Percentiles rank a stretch among this genome's conserved stretches.
phyloP scores from a whole-genome alignment of 1,140 invertebrate species.

The Xylocopa sonorina region DNA sequence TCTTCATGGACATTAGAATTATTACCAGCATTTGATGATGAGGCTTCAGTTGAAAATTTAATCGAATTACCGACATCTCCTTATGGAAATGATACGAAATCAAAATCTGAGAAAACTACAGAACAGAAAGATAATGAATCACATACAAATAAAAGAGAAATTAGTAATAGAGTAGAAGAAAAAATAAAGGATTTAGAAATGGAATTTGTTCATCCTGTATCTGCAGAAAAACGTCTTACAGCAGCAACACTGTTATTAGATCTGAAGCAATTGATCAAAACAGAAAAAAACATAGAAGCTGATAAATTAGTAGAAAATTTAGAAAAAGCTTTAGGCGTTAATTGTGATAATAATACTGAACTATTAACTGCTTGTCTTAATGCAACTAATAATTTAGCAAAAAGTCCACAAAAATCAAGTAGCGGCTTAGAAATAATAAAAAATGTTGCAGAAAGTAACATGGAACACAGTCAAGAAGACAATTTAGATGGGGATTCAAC shows the following conservation, averaged over 20 bases:
- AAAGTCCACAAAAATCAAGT: conserved; percentile 30
- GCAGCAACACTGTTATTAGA: conserved; percentile 70
- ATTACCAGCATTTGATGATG: conserved; percentile 73
- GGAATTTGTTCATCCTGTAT: conserved; percentile 63
- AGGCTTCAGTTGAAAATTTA: conserved; percentile 67
- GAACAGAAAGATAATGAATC: neutral
- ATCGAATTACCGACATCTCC: conserved; percentile 72
- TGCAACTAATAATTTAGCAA: conserved; percentile 54
- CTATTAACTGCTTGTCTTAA: conserved; percentile 69
- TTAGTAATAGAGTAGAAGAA: neutral
- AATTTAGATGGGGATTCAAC: conserved; percentile 4
- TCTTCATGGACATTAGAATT: conserved; percentile 66
- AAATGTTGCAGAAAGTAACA: conserved; percentile 41
- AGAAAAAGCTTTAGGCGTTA: conserved; percentile 72
- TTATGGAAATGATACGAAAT: neutral
- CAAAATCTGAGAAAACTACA: neutral
- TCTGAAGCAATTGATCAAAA: conserved; percentile 73
- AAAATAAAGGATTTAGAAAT: conserved; percentile 61
- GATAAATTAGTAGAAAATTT: conserved; percentile 74
- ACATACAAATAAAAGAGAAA: neutral
- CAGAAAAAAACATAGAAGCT: conserved; percentile 70
- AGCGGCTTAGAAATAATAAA: conserved; percentile 31
- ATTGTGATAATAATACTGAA: conserved; percentile 72
- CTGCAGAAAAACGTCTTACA: conserved; percentile 62
- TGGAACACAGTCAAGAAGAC: conserved; percentile 35